Base-by-base conservation (phyloP, 2,113 vertebrate genomes). In the Cavia aperea region DNA sequence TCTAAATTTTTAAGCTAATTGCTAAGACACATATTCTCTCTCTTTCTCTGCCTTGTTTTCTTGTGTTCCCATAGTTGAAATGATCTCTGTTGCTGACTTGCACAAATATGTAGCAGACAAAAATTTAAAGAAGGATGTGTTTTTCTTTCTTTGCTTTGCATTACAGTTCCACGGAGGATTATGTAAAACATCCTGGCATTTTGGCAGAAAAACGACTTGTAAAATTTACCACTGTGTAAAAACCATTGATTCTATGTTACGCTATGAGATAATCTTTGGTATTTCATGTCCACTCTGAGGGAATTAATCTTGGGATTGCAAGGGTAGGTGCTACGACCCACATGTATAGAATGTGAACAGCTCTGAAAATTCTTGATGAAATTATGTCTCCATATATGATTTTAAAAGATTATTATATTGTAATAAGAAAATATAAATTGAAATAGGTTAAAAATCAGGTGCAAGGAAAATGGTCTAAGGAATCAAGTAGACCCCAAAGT, bases 161-260 rank as follows among this genome's bases (percentile, higher is more conserved):
- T 33, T 63, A 49, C 63, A 70, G 4, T 49, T 33, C 9, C 11
- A 75, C 51, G 63, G n/a, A 92, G 66, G 36, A 62, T 86, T 92
- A 26, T 62, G 13, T 84, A 89, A 93, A 93, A 81, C 16, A 60
- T 89, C 43, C 33, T 90, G n/a, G 75, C 63, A 70, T 82, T 93
- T 93, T 82, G 33, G 72, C 81, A 72, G 78, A 77, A 89, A 90
- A 39, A 91, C 26, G 86, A 81, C 46, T 72, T 78, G 4, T 72
- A 86, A 72, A 91, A 56, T 63, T 51, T 65, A 10, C 26, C 43
- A 75, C 21, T 73, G 26, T 49, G 8, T 51, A 79, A n/a, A 96
- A 94, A 75, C 75, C 66, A 72, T 31, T 83, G 36, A 68, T 73
- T 94, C 66, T 82, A 1, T 75, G 23, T 94, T 83, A 63, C 18